Evolutionary conservation across 2,113 vertebrate species (phyloP), one percentile per base, ranked within the genome.

Genomic region (Gymnocephalus cernua): DNA sequence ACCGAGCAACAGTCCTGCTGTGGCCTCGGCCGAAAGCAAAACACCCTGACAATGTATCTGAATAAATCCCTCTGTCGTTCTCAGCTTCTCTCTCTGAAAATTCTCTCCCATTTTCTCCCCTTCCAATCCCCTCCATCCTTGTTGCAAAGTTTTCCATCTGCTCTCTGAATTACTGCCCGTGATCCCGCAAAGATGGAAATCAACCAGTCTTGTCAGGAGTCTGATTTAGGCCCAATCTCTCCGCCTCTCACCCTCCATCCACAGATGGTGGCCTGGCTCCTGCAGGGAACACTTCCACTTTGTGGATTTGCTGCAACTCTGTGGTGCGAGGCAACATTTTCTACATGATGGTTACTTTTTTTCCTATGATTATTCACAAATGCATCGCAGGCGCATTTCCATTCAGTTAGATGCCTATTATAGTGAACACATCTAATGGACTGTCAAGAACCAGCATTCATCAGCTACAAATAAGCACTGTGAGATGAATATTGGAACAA

Each of bases 141-240:
- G 35, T n/a, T 79, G 71, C 78, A 89, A 90, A 89, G 83, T 85
- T 91, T 91, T 88, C 86, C 89, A 87, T 91, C 89, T 87, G 88
- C 81, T 92, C 76, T 73, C 69, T 69, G 89, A 89, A 86, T 91
- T 83, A 75, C 83, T 72, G 81, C 82, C 82, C 64, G n/a, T 66
- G 82, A 85, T 89, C 78, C 86, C 82, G 51, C 92, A 83, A 82
- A 86, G 85, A 92, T 82, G 80, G 84, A 91, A 89, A 83, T 81
- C 82, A 89, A 85, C 84, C 75, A 84, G 75, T 58, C 79, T 80
- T 84, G 89, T 88, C 79, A 74, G 68, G 74, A 87, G 86, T 76
- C 84, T 77, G 88, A 92, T 85, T 86, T 29, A 75, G 80, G 85
- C 62, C 80, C 66, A 54, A 54, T 83, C 75, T 67, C 76, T 8